phyloP scores from a whole-genome alignment of 2,797 vertebrate species.

The Cheirogaleus major region DNA sequence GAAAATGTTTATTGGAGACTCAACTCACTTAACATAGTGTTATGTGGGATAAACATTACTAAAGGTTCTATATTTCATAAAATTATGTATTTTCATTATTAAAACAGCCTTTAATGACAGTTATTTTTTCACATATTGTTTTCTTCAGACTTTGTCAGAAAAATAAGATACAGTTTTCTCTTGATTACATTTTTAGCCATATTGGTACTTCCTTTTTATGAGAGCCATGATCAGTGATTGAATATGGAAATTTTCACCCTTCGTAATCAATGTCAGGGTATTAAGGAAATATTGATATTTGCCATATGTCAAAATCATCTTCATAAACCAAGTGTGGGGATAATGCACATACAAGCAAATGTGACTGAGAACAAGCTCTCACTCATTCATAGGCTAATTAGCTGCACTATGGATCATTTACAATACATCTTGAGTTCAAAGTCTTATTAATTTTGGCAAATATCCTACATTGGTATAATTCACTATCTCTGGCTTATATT shows the following conservation, averaged over 20 bases:
- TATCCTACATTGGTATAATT: background rate
- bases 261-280: background rate
- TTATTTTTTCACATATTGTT: background rate
- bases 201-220: background rate
- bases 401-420: background rate
- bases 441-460: background rate
- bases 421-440: constrained; percentile 21
- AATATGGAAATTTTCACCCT: background rate
- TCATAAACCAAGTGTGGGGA: background rate
- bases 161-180: background rate
- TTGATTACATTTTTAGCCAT: background rate
- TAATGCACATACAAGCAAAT: background rate
- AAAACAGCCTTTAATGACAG: background rate
- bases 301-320: background rate
- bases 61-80: background rate
- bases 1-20: background rate
- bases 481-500: background rate
- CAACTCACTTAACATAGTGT: background rate
- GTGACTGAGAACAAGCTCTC: background rate
- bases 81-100: background rate
- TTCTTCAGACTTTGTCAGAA: background rate
- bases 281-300: background rate
- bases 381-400: background rate
- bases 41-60: background rate
- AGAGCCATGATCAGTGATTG: background rate